phyloP scores from a whole-genome alignment of 2,888 invertebrate genomes.

The Ophion costatus region DNA sequence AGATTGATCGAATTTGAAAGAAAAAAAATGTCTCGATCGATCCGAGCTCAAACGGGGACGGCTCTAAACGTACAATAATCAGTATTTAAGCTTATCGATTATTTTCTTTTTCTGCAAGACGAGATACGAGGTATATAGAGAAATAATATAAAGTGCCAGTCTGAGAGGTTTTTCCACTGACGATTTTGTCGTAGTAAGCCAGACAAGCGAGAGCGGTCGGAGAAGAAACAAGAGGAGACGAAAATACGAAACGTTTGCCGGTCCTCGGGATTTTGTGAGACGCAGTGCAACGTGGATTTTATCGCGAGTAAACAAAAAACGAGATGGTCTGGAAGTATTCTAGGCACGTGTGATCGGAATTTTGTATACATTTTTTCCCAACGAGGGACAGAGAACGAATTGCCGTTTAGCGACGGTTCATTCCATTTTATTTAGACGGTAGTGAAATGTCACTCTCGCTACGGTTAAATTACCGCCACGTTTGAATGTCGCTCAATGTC shows the following conservation, averaged over 20 bases:
- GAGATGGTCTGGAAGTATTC: conserved; percentile 15
- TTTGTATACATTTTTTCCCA: conserved; percentile 27
- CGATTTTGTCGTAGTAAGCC: conserved; percentile 27
- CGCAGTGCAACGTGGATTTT: conserved; percentile 40
- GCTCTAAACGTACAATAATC: conserved; percentile 72
- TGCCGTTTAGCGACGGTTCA: conserved; percentile 14
- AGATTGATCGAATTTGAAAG: conserved; percentile 36
- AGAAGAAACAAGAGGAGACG: not conserved
- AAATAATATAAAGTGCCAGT: conserved; percentile 41
- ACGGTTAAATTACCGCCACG: conserved; percentile 44
- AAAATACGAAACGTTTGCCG: conserved; percentile 20
- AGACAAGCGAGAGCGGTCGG: not conserved
- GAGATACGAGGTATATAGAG: conserved; percentile 29
- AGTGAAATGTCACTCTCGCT: conserved; percentile 4
- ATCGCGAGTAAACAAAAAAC: conserved; percentile 30
- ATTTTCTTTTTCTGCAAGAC: conserved; percentile 55
- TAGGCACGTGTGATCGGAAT: conserved; percentile 44
- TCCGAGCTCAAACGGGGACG: conserved; percentile 57
- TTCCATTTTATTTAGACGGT: conserved; percentile 21
- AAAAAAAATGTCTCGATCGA: conserved; percentile 30
- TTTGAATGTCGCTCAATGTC: conserved; percentile 27
- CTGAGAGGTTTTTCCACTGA: conserved; percentile 9
- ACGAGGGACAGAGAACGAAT: conserved; percentile 26
- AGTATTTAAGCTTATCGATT: conserved; percentile 71
- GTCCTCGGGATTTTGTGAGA: conserved; percentile 18